Evolutionary conservation across 1,140 invertebrate species (phyloP).

Genomic region (Branchinecta lynchi): DNA sequence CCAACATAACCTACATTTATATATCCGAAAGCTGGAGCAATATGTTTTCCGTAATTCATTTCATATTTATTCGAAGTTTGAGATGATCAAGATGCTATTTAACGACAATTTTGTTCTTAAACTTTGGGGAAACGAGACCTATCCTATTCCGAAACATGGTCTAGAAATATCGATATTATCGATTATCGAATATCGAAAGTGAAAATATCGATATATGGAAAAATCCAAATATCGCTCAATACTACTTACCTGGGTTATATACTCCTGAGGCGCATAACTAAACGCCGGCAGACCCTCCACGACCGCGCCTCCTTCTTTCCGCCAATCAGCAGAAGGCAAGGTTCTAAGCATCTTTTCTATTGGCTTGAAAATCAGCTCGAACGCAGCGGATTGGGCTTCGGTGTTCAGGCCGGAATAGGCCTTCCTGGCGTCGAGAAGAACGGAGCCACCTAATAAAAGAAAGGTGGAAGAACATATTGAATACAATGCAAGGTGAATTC

Average conservation of each 20-base stretch:
- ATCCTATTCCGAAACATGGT: too few species aligned
- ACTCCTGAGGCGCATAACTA: background rate
- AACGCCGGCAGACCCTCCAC: background rate
- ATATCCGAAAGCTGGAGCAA: too few species aligned
- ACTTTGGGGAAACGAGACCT: too few species aligned
- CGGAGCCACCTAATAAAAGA: background rate
- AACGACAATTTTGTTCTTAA: too few species aligned
- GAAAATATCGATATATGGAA: too few species aligned
- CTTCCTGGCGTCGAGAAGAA: background rate
- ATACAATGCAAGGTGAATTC: too few species aligned
- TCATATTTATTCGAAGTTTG: too few species aligned
- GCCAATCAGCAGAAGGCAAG: background rate
- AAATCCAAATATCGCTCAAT: too few species aligned
- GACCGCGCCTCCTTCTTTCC: background rate
- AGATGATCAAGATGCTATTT: too few species aligned
- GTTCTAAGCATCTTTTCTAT: background rate
- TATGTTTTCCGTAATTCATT: too few species aligned
- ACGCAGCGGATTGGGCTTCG: background rate
- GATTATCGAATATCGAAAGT: background rate
- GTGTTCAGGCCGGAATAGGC: background rate
- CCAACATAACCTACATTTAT: too few species aligned
- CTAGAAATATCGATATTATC: too few species aligned
- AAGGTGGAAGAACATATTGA: background rate
- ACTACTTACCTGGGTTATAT: background rate
- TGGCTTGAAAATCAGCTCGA: slow-evolving; percentile 1